Evolutionary conservation across 2,888 invertebrate genomes (phyloP), one percentile per base, ranked within the genome.

Genomic region (Dynastes grantii): DNA sequence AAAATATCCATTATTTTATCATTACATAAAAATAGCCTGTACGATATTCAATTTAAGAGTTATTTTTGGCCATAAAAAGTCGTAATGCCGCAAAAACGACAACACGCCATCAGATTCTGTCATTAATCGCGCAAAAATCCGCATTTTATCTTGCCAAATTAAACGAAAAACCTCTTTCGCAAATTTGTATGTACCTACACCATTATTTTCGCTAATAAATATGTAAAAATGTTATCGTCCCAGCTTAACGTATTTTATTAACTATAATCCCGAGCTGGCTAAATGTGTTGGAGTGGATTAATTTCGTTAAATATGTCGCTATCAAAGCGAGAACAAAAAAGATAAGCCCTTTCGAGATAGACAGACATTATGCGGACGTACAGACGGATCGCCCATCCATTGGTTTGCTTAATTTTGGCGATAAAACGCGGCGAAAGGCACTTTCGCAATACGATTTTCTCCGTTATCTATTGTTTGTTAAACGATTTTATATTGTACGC

Each of bases 121-220:
- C 55, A 58, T 16, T 22, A 58, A 58, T 58, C 22, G 22, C 16
- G 16, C 16, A 8, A 58, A 16, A 58, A 58, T 58, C 55, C 16
- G 8, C 22, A 8, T 53, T 58, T 58, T 58, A 58, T 58, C 55
- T 58, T 9, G 55, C 22, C n/a, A 58, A 58, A 16, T 58, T 58
- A 58, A 58, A 16, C 9, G 55, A 22, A 58, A 22, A 58, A 22
- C 55, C 22, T 16, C 2, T 58, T 58, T 58, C 22, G 55, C 22
- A 22, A 22, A 58, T 8, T n/a, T n/a, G 6, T 27, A 16, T 58
- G 55, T 22, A 45, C 45, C 45, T 8, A 45, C 11, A 11, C 45
- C 45, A 45, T 58, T 58, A 58, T 58, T 8, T 58, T 58, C 55
- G 55, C 55, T 58, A 58, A 58, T 58, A 58, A 58, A 58, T 58